phyloP scores from a whole-genome alignment of 1,140 invertebrate species.

The Zaprionus inermis region DNA sequence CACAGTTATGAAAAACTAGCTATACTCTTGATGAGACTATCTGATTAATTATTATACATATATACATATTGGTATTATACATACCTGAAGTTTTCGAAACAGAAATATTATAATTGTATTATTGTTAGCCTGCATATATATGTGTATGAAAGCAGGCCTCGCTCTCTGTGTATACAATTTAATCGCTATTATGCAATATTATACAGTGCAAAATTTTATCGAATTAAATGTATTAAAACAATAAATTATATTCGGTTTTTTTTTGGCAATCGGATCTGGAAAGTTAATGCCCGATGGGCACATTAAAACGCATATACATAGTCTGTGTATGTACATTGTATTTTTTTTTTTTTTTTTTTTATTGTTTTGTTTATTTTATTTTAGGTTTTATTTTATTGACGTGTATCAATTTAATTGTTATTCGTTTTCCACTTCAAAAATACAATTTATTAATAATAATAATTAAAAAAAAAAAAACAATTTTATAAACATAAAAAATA shows the following conservation, averaged over 20 bases:
- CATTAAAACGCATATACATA: background rate
- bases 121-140: constrained; percentile 1
- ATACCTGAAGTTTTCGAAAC: constrained; percentile 14
- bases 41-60: background rate
- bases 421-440: constrained; percentile 69
- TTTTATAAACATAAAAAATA: constrained; percentile 77
- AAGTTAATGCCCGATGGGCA: too few relatives aligned
- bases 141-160: constrained; percentile 1
- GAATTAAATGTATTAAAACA: constrained; percentile 16
- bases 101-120: constrained; percentile 1
- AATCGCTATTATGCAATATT: background rate
- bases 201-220: constrained; percentile 15
- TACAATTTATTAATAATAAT: constrained; percentile 80
- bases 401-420: constrained; percentile 76
- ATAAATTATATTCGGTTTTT: too few relatives aligned
- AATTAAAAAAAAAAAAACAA: constrained; percentile 67
- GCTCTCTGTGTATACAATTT: constrained; percentile 10
- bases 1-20: background rate
- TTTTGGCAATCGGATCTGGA: too few relatives aligned
- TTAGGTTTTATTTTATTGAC: constrained; percentile 74
- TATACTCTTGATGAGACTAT: too few relatives aligned
- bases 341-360: constrained; percentile 12
- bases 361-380: constrained; percentile 53
- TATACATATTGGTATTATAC: constrained; percentile 2
- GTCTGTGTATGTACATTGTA: constrained; percentile 1